Percentiles rank a stretch among this genome's conserved stretches.
phyloP scores from a whole-genome alignment of 2,888 invertebrate genomes.

The Athalia rosae region DNA sequence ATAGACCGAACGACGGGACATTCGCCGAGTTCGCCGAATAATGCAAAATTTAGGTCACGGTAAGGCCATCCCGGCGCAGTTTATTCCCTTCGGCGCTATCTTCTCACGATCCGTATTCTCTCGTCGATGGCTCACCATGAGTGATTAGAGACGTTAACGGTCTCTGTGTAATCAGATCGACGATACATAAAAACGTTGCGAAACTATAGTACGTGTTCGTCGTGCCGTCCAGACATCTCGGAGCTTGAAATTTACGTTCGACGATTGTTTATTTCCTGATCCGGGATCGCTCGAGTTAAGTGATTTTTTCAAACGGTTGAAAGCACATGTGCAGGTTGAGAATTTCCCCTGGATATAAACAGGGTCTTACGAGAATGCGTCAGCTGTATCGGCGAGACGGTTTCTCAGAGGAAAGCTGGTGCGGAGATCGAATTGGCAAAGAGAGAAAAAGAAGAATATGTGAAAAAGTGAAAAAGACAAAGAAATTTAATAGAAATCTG shows the following conservation, averaged over 20 bases:
- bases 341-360: too few relatives aligned
- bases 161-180: neutral
- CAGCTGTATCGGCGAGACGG: too few relatives aligned
- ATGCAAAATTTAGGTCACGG: constrained; percentile 29
- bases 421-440: too few relatives aligned
- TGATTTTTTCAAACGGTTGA: too few relatives aligned
- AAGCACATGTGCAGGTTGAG: too few relatives aligned
- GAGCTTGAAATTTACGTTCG: neutral
- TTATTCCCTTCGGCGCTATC: neutral
- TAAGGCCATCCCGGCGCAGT: neutral
- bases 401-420: too few relatives aligned
- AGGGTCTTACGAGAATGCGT: too few relatives aligned
- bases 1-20: constrained; percentile 4
- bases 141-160: constrained; percentile 4
- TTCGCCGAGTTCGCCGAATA: constrained; percentile 3
- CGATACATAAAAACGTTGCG: neutral
- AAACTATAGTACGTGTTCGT: neutral
- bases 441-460: too few relatives aligned
- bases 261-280: neutral
- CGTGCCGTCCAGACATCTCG: neutral
- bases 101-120: neutral
- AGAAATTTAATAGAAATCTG: neutral
- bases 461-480: neutral
- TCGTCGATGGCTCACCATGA: neutral
- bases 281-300: too few relatives aligned